Conservation (phyloP, 2,113 vertebrate genomes). For the Colinus virginianus region DNA sequence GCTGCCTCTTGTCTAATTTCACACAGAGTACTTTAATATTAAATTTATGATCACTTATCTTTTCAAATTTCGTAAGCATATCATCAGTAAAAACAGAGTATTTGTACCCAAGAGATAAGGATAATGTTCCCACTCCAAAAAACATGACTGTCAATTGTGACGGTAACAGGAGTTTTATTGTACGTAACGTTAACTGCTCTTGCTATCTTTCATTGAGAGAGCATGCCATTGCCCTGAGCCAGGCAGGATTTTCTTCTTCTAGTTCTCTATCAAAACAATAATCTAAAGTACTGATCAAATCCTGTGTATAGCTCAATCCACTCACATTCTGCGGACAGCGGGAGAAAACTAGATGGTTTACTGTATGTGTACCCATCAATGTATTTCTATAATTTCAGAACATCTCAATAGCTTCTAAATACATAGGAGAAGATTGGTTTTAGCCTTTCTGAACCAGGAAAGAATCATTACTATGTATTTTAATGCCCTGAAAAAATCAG, state of each 20-base stretch:
- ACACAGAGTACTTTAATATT: not conserved
- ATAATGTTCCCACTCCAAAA: not conserved
- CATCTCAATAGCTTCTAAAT: not conserved
- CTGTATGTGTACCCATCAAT: not conserved
- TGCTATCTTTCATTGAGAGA: not conserved
- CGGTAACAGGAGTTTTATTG: not conserved
- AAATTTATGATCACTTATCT: not conserved
- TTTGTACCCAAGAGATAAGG: not conserved
- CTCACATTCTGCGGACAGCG: not conserved
- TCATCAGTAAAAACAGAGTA: not conserved
- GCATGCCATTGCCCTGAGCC: not conserved
- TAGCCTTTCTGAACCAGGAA: not conserved
- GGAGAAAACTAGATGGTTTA: not conserved
- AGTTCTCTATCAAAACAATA: not conserved
- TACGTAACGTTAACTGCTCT: not conserved
- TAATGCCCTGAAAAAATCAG: not conserved
- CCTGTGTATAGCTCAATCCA: not conserved
- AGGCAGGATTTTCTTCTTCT: conserved; percentile 16
- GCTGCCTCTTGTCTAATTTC: not conserved
- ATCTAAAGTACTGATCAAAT: not conserved
- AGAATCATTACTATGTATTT: not conserved
- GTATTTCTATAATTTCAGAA: not conserved
- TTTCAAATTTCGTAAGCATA: not conserved
- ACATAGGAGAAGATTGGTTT: not conserved
- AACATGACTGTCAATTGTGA: not conserved